Base-by-base conservation (phyloP, 2,888 invertebrate genomes). In the Teleiodes luculella region DNA sequence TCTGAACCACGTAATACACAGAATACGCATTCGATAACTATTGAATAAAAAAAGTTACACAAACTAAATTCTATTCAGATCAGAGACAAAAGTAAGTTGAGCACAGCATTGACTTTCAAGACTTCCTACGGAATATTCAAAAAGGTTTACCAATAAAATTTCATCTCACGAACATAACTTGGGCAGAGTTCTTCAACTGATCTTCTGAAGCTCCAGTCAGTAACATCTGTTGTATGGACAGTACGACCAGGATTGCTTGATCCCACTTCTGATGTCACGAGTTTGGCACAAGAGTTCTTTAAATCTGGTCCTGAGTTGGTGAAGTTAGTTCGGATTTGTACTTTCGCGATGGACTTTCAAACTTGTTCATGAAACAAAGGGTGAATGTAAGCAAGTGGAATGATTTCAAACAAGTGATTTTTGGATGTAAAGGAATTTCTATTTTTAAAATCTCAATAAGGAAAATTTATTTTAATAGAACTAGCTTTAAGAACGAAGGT, bases 161-260 rank as follows among this genome's bases (percentile, higher is more conserved):
- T 82, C 81, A 76, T 78, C 80, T 83, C 81, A 78, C 79, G 74
- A 76, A 75, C 73, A 66, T 68, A 80, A 82, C 73, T 80, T 80
- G 52, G 39, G 54, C 56, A 41, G 71, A 80, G 71, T 79, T 74
- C 73, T 69, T 74, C 74, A 72, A 63, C 63, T 54, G 59, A 54
- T 74, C 78, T 75, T 67, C 70, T 72, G 76, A 80, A 84, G 76
- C 76, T 77, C 70, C 74, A 68, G 83, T 70, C 74, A 68, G 83
- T 70, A 85, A 85, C 85, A 86, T 82, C 83, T 86, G 85, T 82
- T 83, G 80, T 83, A 79, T 82, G 79, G 75, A 78, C 78, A 78
- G 70, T 64, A 62, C 47, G 56, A 57, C 74, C 65, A 78, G 74
- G 62, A 70, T 70, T 52, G 1, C 0, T 7, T 3, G 43, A 43